These are phyloP conservation scores for Miniopterus natalensis DNA, from an alignment of 2,113 vertebrate genomes.

Conservation along the genomic window DNA sequence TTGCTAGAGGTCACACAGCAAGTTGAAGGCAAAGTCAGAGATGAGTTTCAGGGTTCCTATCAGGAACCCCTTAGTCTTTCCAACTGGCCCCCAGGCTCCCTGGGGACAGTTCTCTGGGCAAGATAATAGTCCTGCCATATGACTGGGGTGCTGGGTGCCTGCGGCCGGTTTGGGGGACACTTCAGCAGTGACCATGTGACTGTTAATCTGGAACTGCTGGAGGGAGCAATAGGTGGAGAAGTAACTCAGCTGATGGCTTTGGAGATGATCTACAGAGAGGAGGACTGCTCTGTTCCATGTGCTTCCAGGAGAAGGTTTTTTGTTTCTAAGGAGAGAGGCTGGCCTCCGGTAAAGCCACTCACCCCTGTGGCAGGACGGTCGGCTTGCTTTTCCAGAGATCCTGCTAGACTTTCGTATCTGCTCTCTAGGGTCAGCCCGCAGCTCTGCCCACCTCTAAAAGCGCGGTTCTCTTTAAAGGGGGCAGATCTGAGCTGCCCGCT, in stretches of 20 bases:
- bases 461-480: neutral
- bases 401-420: neutral
- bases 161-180: neutral
- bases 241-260: accelerated
- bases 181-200: neutral
- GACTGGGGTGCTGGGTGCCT: neutral
- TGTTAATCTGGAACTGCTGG: neutral
- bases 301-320: neutral
- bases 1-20: neutral
- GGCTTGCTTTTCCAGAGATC: neutral
- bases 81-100: neutral
- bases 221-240: accelerated
- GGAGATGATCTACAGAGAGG: accelerated
- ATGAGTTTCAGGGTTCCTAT: neutral
- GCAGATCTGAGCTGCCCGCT: accelerated
- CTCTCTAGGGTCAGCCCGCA: accelerated
- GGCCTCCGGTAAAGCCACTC: neutral
- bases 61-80: neutral
- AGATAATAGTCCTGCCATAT: neutral
- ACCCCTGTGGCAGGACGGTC: accelerated
- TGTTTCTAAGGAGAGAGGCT: neutral
- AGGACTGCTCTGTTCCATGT: neutral
- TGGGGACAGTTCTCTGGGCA: neutral
- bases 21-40: neutral
- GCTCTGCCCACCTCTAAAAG: accelerated